Base-by-base conservation (phyloP, 1,140 invertebrate genomes). In the Magallana gigas region DNA sequence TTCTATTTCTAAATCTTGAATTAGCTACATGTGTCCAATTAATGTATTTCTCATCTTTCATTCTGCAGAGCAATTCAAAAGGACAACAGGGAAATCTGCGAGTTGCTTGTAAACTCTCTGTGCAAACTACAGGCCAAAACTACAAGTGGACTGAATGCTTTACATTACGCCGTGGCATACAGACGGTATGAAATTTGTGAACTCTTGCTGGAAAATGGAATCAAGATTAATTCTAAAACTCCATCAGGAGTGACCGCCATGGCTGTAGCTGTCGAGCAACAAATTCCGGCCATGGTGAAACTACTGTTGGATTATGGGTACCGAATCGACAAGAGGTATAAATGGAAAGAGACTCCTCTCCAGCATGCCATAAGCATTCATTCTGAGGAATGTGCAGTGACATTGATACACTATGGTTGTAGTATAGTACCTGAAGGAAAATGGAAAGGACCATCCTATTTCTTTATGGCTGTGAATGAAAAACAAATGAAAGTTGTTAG, bases 261-360 rank as follows among this genome's bases (percentile, higher is more conserved):
- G 92, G 89, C 93, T 2, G 86, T 94, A 0, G 93, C 93, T 18
- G 92, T 94, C 58, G 91, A 92, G 80, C 92, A 93, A n/a, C 90
- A 93, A 81, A 92, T 93, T 83, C 86, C 94, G 12, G 88, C 90
- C 7, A 94, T 94, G 93, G 91, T 91, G 1, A 91, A 88, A 81
- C 84, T 92, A 29, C 90, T 94, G 11, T 86, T 93, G 9, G 87
- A 91, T 48, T 92, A 89, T 88, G 93, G 93, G 6, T 94, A 94
- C 84, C 92, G 91, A 82, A 88, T 94, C 85, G 90, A 93, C 89
- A 92, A 90, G 60, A 85, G 76, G 36, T 94, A 91, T 85, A 91
- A 87, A 83, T 93, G 93, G 92, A 91, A 91, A 36, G 93, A 94
- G 82, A 93, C 92, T 7, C 94, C 94, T 3, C 85, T 94, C n/a